Base-by-base conservation (phyloP, 1,140 invertebrate genomes). In the Lysiphlebus fabarum region DNA sequence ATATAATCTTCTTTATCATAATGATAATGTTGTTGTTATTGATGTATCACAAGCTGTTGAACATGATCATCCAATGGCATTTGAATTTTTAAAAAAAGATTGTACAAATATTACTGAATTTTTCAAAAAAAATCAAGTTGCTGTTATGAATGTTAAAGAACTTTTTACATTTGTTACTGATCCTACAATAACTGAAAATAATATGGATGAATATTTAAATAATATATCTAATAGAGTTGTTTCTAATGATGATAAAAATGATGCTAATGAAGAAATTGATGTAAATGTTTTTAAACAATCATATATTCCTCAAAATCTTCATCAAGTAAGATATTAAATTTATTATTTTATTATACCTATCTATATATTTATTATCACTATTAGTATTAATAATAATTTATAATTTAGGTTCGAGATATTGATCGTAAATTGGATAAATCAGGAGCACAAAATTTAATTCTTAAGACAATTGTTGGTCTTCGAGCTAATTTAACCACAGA, bases 21-120 rank as follows among this genome's bases (percentile, higher is more conserved):
- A 94, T 67, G 89, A 89, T 0, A 85, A 90, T 69, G 77, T 95
- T 12, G 90, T 91, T 59, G 87, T 98, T 33, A 99, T 99, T 69
- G 97, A 99, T 82, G 97, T 99, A 0, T 98, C 95, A 1, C 97
- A 99, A 75, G 91, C 95, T 4, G 96, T 99, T 0, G 96, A 99
- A 79, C 95, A 98, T 73, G 95, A 99, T 75, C 95, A 99, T 85
- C 95, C 95, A 1, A 87, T 93, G 81, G 92, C 96, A 0, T 83
- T 97, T 49, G 90, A 96, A 59, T 99, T 99, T 76, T 82, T 99
- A 17, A 82, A 94, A 57, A 96, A 93, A 77, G 96, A 99, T 81
- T 95, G 95, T 71, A 91, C 87, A 41, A 99, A 99, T 78, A 88
- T 98, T 8, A 90, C 83, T 78, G 92, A 95, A 61, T 99, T 91